Base-by-base conservation (phyloP, 2,888 invertebrate species). In the Scaptomyza caliginosa region DNA sequence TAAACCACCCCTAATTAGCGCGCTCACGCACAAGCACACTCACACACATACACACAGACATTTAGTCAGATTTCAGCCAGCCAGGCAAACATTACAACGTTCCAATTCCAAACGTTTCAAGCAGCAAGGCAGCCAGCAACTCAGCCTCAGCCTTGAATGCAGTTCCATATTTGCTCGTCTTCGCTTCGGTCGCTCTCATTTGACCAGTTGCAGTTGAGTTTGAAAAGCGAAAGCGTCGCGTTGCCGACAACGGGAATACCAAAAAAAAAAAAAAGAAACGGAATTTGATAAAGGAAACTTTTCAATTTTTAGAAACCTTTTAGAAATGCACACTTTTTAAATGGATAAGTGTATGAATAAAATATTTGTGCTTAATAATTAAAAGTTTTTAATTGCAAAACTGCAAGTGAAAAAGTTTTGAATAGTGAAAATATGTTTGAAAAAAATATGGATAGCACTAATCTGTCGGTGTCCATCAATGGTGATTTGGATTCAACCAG, bases 401-500 rank as follows among this genome's bases (percentile, higher is more conserved):
- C 11, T 7, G 11, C 16, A 28, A 28, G 7, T 28, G 28, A 45
- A 51, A 26, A 43, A 45, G 24, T 23, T 40, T 13, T 23, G 13
- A 49, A n/a, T n/a, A 23, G 6, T 26, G n/a, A 11, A n/a, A 69
- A 46, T 84, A 90, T 90, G 90, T 90, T 88, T 74, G 90, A 89
- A 19, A 90, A 88, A 62, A 90, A 86, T 74, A 91, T 91, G 90
- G 90, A 91, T 77, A 86, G 79, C 42, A 86, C 88, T 23, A 78
- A 90, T 67, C 82, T 91, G 49, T 89, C 90, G 54, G 89, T 89
- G 16, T 88, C 90, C 40, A 86, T 90, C 17, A 86, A 85, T 58
- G 91, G 91, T 49, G 91, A 91, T 65, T 82, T 91, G 78, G 91
- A 91, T 65, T 91, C 91, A 3, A 91, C 91, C 23, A 91, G 91